Conservation (phyloP, 2,888 invertebrate genomes). For the Metopia argyrocephala region DNA sequence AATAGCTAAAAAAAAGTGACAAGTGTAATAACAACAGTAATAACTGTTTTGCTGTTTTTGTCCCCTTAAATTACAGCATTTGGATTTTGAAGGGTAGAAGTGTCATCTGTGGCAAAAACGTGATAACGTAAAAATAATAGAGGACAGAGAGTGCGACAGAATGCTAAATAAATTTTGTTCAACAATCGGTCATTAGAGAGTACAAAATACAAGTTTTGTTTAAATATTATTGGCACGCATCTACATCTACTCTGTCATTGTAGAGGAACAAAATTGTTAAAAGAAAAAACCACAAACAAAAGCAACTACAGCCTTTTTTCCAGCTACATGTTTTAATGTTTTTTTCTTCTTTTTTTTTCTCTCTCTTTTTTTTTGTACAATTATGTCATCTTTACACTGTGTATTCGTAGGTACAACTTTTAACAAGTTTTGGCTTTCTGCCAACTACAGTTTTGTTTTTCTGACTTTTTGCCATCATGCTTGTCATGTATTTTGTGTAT, state of each 20-base stretch:
- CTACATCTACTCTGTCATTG: not conserved
- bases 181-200: slow-evolving; percentile 30
- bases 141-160: not conserved
- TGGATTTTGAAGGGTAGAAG: not conserved
- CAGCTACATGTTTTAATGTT: not conserved
- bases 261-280: not conserved
- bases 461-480: not conserved
- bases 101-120: not conserved
- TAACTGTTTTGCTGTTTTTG: not conserved
- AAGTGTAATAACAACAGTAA: slow-evolving; percentile 1
- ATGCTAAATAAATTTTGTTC: not conserved
- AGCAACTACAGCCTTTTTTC: not conserved
- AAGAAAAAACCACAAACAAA: not conserved
- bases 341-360: not conserved
- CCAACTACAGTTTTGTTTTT: slow-evolving; percentile 17
- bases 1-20: not conserved
- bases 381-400: not conserved
- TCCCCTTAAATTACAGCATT: not conserved
- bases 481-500: not conserved
- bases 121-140: slow-evolving; percentile 14
- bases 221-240: slow-evolving; percentile 15
- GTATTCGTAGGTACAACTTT: slow-evolving; percentile 28
- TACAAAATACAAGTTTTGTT: slow-evolving; percentile 4
- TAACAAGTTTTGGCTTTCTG: slow-evolving; percentile 39
- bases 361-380: not conserved